Base-by-base conservation (phyloP, 1,140 invertebrate species). In the Ditylenchus dipsaci region DNA sequence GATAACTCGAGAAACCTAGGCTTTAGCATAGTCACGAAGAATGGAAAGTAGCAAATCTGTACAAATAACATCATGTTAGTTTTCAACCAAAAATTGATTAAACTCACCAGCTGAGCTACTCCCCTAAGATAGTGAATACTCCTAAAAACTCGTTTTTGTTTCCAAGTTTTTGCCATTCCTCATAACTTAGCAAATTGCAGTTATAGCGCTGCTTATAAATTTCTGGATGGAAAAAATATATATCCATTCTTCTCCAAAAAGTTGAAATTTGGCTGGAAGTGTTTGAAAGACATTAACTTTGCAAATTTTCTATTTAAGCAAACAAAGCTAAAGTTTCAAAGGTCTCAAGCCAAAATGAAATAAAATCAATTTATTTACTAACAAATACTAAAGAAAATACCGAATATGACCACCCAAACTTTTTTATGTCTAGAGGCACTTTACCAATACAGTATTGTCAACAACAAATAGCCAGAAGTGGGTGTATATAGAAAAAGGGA, bases 11-110 rank as follows among this genome's bases (percentile, higher is more conserved):
- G 38, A 23, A 69, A 70, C 69, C 8, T 15, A 1, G 69, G n/a
- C 49, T 69, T 43, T 19, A 69, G 29, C 69, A 69, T 69, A 13
- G 57, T 58, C 15, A 69, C 33, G 33, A 69, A 26, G 69, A 69
- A 69, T n/a, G 68, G 68, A 29, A 69, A 27, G 69, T 69, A 69
- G 7, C n/a, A 26, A 19, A 26, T 3, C 49, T 53, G 15, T 38
- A 38, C n/a, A n/a, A n/a, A n/a, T n/a, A 38, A 38, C 23, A 53
- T 21, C 23, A 53, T 19, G 3, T 7, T 8, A 53, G 15, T 53
- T 19, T n/a, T 45, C 43, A 53, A 53, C 3, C 3, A 26, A 53
- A 53, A 38, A 38, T 11, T 53, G 15, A 19, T 3, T 17, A 53
- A 26, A 26, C 49, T 53, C 15, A 17, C 49, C 49, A 53, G 23